Evolutionary conservation across 2,113 vertebrate genomes (phyloP), one percentile per base, ranked within the genome.

Genomic region (Apodemus sylvaticus): DNA sequence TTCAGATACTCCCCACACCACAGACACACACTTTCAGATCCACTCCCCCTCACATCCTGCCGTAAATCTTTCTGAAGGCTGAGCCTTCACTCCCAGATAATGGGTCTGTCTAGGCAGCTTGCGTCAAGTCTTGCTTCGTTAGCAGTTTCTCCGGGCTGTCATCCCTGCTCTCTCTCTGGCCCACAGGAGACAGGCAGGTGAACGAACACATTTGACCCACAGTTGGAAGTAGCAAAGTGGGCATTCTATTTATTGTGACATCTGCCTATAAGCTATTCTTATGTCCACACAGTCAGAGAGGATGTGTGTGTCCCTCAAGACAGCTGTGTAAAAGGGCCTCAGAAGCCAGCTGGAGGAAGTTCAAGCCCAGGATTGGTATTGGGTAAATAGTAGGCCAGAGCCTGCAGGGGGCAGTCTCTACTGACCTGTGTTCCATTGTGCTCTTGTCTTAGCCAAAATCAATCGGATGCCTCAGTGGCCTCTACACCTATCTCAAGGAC

Each of bases 1-100:
- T 66, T 86, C 53, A 76, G 14, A 60, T 34, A 12, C 91, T 89
- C 86, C 82, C 91, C 74, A 42, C 2, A 0, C 24, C 39, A 51
- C 62, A 48, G 12, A 34, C 13, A 34, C 58, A 71, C 81, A n/a
- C 48, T 64, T 64, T 92, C 26, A 66, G 83, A 86, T 17, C n/a
- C 85, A 51, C 81, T 88, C 77, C 85, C 42, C 85, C 66, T 96
- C 92, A 90, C 76, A 60, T 96, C 96, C 94, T 95, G 94, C 76
- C 45, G 20, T 71, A 96, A 89, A 90, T 70, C 89, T 70, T 77
- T 39, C 92, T 89, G 93, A 83, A 94, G 73, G 77, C 88, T 71
- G 71, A 90, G 90, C 89, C 71, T 71, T 42, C 62, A 26, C 51
- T 78, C 94, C 87, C 70, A 78, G 42, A 13, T n/a, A 86, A 81